phyloP scores from a whole-genome alignment of 2,888 invertebrate genomes.

The Eristalis arbustorum region DNA sequence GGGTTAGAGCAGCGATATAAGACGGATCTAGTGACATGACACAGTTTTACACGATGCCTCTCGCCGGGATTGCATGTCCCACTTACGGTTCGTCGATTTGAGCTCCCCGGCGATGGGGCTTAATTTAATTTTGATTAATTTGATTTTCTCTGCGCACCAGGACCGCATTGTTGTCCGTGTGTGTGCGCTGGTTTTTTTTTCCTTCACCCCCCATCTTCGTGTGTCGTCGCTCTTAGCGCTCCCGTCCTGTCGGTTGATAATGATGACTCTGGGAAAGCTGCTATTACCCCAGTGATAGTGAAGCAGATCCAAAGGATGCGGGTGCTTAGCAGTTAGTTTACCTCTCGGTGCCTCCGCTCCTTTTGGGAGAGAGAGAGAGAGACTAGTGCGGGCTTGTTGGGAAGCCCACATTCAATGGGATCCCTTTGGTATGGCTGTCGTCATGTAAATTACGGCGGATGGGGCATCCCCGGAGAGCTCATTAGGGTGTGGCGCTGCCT shows the following conservation, averaged over 20 bases:
- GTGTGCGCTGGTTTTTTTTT: background rate
- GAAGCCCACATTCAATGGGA: background rate
- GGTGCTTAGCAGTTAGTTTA: conserved; percentile 55
- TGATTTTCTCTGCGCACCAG: conserved; percentile 46
- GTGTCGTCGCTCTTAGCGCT: background rate
- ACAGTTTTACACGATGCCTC: conserved; percentile 48
- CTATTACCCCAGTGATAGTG: conserved; percentile 29
- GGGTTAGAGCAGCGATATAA: conserved; percentile 44
- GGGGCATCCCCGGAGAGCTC: conserved; percentile 33
- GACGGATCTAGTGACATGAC: conserved; percentile 48
- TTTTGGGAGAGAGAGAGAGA: background rate
- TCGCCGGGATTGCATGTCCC: conserved; percentile 57
- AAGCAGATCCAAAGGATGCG: conserved; percentile 44
- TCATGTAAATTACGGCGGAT: conserved; percentile 25
- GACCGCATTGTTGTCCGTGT: background rate
- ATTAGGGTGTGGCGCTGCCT: conserved; percentile 30
- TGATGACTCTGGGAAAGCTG: conserved; percentile 5
- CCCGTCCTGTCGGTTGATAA: background rate
- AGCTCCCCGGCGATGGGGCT: conserved; percentile 54
- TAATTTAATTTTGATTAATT: conserved; percentile 69
- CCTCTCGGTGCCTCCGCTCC: background rate
- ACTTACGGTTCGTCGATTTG: conserved; percentile 56
- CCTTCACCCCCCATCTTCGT: background rate
- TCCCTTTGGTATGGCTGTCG: background rate
- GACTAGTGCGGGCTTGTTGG: conserved; percentile 30